Evolutionary conservation across 2,797 vertebrate species (phyloP), one percentile per base, ranked within the genome.

Genomic region (Heteromormyrus szaboi): DNA sequence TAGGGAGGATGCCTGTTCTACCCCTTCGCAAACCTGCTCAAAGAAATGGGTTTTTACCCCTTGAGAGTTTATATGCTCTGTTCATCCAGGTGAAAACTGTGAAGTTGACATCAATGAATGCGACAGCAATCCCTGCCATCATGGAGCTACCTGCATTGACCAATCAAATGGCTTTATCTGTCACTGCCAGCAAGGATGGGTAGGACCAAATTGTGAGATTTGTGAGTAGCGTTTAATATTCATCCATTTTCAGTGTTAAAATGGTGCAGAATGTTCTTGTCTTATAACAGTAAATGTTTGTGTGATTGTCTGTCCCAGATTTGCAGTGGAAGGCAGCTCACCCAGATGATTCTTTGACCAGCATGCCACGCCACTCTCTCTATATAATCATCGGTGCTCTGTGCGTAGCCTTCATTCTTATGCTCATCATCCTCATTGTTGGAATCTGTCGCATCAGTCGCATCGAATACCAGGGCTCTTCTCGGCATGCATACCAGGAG

Each of bases 401-500:
- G 91, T 99, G 98, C 0, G 98, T 99, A 22, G 98, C 98, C 17
- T 99, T 99, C n/a, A 95, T 99, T 76, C 96, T 99, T 89, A 99
- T 99, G 99, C 96, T 99, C 86, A 99, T 99, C 95, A 99, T 99
- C 92, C 96, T 99, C 50, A 99, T 99, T 0, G 98, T 99, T 93
- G 99, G 99, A 0, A 99, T 99, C 93, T 99, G 99, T 89, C 98
- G 99, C 93, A 99, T 99, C 95, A 99, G 98, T 93, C 99, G 98
- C 91, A 99, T 99, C 0, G 99, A 99, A 93, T 99, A 99, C 94
- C 99, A 99, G 95, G 99, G 98, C 90, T 99, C 98, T 0, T 97
- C 99, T 9, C 94, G 98, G 89, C 98, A 99, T 0, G 97, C 98
- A 92, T 99, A 99, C 3, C 98, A 99, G 91, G 99, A 99, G 90